Evolutionary conservation across 2,113 vertebrate species (phyloP).

Genomic region (Mirounga angustirostris): DNA sequence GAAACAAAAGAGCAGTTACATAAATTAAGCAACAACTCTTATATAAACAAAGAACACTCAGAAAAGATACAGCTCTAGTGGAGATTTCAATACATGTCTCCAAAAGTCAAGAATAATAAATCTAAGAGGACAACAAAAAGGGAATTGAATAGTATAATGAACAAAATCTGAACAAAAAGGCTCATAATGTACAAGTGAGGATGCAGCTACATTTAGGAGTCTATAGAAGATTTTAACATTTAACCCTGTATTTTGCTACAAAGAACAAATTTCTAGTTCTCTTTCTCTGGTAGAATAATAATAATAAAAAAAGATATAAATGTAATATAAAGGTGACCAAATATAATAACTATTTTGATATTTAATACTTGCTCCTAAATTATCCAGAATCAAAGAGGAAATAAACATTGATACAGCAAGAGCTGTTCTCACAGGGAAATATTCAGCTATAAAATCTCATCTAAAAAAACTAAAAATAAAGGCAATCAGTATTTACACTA

Average conservation of each 20-base stretch:
- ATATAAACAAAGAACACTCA: not conserved
- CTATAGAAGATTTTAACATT: not conserved
- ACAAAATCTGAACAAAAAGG: not conserved
- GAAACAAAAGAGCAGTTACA: not conserved
- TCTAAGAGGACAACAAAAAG: not conserved
- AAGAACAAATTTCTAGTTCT: not conserved
- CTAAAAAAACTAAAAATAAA: not conserved
- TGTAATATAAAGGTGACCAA: not conserved
- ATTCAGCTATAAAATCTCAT: not conserved
- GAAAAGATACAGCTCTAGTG: not conserved
- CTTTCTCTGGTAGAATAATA: not conserved
- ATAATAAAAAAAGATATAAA: not conserved
- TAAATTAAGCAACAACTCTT: too few species aligned
- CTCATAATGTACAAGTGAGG: not conserved
- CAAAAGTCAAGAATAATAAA: not conserved
- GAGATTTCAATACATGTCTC: not conserved
- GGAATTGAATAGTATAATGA: not conserved
- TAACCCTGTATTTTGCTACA: not conserved
- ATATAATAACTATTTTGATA: not conserved
- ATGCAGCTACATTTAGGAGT: not conserved
- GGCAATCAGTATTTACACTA: not conserved
- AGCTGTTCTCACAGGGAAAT: not conserved
- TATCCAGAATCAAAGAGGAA: not conserved
- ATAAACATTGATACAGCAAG: not conserved
- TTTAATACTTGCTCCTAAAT: not conserved